Base-by-base conservation (phyloP, 2,797 vertebrate species). In the Myotis vivesi region DNA sequence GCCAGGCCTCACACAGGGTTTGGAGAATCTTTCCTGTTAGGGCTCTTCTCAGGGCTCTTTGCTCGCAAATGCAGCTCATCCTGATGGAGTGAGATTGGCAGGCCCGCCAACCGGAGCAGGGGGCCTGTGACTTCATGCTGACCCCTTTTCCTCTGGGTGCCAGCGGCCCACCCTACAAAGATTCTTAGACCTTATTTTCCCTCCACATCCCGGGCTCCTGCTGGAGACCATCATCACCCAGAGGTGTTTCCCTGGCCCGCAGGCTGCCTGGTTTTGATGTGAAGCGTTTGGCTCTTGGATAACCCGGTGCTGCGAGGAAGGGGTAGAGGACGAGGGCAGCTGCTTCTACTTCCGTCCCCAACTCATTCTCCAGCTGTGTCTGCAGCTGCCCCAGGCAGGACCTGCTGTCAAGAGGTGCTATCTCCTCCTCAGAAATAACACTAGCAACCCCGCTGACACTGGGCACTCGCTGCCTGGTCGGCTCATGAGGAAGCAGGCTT, bases 31-130 rank as follows among this genome's bases (percentile, higher is more conserved):
- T 33, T 89, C 57, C 46, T 13, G 8, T 75, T 25, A 23, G 55
- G 28, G 19, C 30, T 88, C 66, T 66, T 77, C 80, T 95, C 22
- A 12, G 66, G 57, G 36, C 38, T 68, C 36, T 92, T 79, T 80
- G 8, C 62, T 84, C 4, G 8, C 20, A 86, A 53, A 92, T 62
- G 19, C 19, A 51, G 9, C 15, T 51, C 22, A 6, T 68, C 1
- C 25, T 38, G n/a, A 68, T 30, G 10, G 4, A 25, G 41, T 46
- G 81, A 46, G 46, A 49, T 3, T 11, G 19, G 46, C 11, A 71
- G 30, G 71, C 17, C 69, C 5, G 7, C 16, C 55, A n/a, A 3
- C 46, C 72, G 19, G 8, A 36, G 53, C 38, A 59, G 57, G 36
- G 51, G 19, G 49, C 10, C 87, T 19, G 3, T 30, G 51, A 19